phyloP scores from a whole-genome alignment of 2,797 vertebrate genomes.

The Tragelaphus eurycerus region DNA sequence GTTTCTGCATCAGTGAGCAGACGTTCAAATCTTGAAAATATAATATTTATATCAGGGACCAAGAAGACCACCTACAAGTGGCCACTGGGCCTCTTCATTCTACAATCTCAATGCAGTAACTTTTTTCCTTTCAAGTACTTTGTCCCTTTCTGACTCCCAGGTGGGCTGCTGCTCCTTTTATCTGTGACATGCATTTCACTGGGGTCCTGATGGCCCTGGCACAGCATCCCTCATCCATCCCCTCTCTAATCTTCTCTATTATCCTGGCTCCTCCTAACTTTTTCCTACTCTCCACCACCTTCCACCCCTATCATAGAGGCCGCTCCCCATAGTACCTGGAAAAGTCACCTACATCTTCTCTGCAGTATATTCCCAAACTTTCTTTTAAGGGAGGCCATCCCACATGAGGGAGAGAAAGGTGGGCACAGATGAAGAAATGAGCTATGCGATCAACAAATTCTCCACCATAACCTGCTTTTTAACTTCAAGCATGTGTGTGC shows the following conservation, averaged over 20 bases:
- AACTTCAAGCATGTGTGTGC: not conserved
- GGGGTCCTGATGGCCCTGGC: not conserved
- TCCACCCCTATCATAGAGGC: not conserved
- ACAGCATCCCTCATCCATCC: not conserved
- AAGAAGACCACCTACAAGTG: not conserved
- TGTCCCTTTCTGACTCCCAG: not conserved
- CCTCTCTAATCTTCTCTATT: not conserved
- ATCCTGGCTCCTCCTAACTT: not conserved
- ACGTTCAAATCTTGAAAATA: slow-evolving; percentile 3
- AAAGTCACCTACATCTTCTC: not conserved
- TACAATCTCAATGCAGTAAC: not conserved
- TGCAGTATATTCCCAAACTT: not conserved
- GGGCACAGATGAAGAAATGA: not conserved
- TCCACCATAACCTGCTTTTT: not conserved
- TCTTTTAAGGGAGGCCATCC: not conserved
- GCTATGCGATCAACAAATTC: not conserved
- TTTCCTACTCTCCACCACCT: not conserved
- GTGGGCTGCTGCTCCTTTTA: not conserved
- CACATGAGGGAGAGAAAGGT: not conserved
- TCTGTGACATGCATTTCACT: not conserved
- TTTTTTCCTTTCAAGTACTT: not conserved
- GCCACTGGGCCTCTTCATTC: not conserved
- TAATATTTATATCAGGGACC: not conserved
- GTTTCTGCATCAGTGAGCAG: not conserved
- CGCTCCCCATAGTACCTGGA: too few relatives aligned